A percentile compares a stretch with the other conserved stretches of the same genome.
Conservation (phyloP, 2,797 vertebrate species). For the Toxotes lorentzi region DNA sequence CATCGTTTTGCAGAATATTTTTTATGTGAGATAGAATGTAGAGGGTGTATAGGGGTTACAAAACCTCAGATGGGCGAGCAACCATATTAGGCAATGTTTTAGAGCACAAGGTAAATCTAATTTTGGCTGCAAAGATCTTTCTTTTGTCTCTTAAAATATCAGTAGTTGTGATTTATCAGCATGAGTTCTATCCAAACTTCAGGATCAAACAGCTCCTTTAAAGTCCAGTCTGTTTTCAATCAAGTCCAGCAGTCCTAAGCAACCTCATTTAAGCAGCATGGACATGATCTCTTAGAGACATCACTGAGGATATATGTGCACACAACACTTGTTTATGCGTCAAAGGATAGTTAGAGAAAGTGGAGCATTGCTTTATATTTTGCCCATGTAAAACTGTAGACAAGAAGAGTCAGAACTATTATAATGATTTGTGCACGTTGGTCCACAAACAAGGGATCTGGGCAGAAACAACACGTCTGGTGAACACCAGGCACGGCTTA, state of each 20-base stretch:
- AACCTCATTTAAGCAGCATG: conserved; percentile 16
- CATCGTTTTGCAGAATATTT: conserved; percentile 34
- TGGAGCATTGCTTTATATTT: neutral
- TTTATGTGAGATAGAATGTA: conserved; percentile 20
- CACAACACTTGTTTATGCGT: neutral
- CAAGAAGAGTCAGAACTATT: neutral
- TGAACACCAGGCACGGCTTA: no score
- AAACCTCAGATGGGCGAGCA: conserved; percentile 25
- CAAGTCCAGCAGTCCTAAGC: conserved; percentile 5
- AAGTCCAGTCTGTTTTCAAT: conserved; percentile 43
- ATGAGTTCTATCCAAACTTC: conserved; percentile 35
- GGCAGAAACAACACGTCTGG: no score
- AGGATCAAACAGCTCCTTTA: conserved; percentile 55
- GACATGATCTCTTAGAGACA: neutral
- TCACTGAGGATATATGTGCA: neutral
- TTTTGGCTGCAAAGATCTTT: conserved; percentile 36
- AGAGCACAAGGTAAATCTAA: conserved; percentile 43
- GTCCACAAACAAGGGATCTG: neutral
- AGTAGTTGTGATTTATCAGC: conserved; percentile 49
- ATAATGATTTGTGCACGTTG: conserved; percentile 3
- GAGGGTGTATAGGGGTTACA: conserved; percentile 9
- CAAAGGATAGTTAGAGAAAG: neutral
- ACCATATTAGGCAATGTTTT: conserved; percentile 56
- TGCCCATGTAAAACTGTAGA: neutral
- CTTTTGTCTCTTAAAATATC: conserved; percentile 48